Evolutionary conservation across 2,113 vertebrate genomes (phyloP).

Genomic region (Alosa alosa): DNA sequence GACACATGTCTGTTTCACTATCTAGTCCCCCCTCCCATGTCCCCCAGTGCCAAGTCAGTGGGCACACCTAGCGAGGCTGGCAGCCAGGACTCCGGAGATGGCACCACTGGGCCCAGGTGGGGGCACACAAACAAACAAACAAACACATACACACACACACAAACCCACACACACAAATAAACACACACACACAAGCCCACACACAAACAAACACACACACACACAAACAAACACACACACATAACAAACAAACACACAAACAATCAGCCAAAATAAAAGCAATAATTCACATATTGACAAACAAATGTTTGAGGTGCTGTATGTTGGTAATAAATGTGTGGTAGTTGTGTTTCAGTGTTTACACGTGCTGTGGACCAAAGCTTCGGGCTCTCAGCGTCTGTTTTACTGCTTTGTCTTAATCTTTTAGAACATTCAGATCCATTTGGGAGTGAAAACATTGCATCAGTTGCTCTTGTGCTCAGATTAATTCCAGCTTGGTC

Average conservation of each 20-base stretch:
- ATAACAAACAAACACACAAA: not conserved
- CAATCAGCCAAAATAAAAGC: not conserved
- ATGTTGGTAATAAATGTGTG: not conserved
- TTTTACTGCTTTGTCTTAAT: not conserved
- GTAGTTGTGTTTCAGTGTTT: not conserved
- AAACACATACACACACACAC: not conserved
- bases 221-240: not conserved
- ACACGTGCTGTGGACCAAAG: not conserved
- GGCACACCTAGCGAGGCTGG: constrained; percentile 93
- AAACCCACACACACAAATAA: not conserved
- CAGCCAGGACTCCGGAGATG: constrained; percentile 95
- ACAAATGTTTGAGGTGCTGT: not conserved
- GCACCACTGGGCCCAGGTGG: constrained; percentile 89
- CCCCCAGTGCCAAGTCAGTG: constrained; percentile 98
- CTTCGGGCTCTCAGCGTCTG: not conserved
- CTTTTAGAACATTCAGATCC: not conserved
- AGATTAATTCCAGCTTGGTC: not conserved
- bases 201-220: too few species aligned
- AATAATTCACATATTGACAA: not conserved
- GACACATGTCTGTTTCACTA: constrained; percentile 99
- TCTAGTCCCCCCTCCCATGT: constrained; percentile 99
- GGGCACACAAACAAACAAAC: constrained; percentile 24
- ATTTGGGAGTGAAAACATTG: not conserved
- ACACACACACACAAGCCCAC: too few species aligned
- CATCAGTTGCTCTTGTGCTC: not conserved